phyloP scores from a whole-genome alignment of 2,888 invertebrate species.

The Trisateles emortualis region DNA sequence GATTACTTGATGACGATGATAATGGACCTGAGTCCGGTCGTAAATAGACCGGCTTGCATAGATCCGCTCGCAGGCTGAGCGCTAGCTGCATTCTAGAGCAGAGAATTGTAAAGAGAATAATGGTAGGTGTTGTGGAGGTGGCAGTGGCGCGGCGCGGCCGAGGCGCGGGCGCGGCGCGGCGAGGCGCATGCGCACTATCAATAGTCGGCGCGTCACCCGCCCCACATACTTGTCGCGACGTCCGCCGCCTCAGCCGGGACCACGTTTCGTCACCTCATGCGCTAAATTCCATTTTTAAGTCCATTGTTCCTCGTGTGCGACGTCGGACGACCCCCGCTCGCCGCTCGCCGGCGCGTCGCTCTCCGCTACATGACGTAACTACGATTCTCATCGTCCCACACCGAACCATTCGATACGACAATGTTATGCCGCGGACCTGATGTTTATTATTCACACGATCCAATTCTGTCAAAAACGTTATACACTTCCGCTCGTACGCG shows the following conservation, averaged over 20 bases:
- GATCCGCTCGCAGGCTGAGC: slow-evolving; percentile 49
- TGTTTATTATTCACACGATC: slow-evolving; percentile 77
- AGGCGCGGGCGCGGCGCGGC: slow-evolving; percentile 23
- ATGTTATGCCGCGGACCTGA: slow-evolving; percentile 61
- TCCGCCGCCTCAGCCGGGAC: slow-evolving; percentile 61
- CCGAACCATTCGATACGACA: slow-evolving; percentile 58
- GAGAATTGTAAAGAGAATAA: slow-evolving; percentile 51
- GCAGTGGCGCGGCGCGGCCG: slow-evolving; percentile 40
- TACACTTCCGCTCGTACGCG: slow-evolving; percentile 60
- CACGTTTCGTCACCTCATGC: slow-evolving; percentile 73
- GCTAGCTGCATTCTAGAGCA: slow-evolving; percentile 54
- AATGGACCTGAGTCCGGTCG: slow-evolving; percentile 33
- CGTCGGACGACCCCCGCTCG: slow-evolving; percentile 46
- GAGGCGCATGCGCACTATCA: slow-evolving; percentile 70
- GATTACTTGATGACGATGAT: slow-evolving; percentile 19
- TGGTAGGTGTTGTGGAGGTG: slow-evolving; percentile 42
- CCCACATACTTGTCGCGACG: slow-evolving; percentile 73
- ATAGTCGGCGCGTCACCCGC: slow-evolving; percentile 75
- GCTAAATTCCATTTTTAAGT: slow-evolving; percentile 74
- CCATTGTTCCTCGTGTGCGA: slow-evolving; percentile 63
- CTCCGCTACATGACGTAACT: slow-evolving; percentile 56
- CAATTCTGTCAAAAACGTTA: slow-evolving; percentile 70
- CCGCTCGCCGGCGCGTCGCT: slow-evolving; percentile 22
- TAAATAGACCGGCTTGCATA: slow-evolving; percentile 36
- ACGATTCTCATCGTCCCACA: slow-evolving; percentile 56